A percentile compares a stretch with the other conserved stretches of the same genome.
Conservation (phyloP, 2,113 vertebrate species). For the Clupea harengus region DNA sequence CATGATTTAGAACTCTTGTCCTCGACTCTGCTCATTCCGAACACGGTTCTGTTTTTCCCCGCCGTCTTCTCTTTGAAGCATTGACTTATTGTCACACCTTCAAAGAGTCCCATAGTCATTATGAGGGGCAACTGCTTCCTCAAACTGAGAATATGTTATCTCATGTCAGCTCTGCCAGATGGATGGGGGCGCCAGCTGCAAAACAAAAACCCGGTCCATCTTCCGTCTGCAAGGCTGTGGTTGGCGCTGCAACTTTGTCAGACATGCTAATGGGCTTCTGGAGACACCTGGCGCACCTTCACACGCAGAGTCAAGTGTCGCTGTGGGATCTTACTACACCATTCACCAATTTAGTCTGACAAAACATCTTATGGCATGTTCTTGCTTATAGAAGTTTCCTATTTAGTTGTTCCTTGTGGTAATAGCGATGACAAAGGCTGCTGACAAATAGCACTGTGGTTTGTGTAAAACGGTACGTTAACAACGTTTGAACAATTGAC, state of each 20-base stretch:
- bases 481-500: background rate
- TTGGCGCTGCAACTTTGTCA: background rate
- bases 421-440: background rate
- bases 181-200: background rate
- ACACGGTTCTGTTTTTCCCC: background rate
- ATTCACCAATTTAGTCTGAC: background rate
- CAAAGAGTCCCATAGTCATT: constrained; percentile 1
- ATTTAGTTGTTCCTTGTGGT: background rate
- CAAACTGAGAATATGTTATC: constrained; percentile 8
- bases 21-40: background rate
- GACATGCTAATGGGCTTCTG: background rate
- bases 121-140: background rate
- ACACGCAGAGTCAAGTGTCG: background rate
- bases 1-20: background rate
- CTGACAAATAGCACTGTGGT: background rate
- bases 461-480: background rate
- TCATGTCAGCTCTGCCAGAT: background rate
- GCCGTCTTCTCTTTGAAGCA: background rate
- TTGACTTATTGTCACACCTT: constrained; percentile 19
- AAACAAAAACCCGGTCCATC: background rate
- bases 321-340: background rate
- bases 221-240: background rate
- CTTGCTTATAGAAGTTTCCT: background rate
- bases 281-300: constrained; percentile 3
- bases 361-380: background rate